Evolutionary conservation across 2,888 invertebrate species (phyloP), one percentile per base, ranked within the genome.

Genomic region (Mimas tiliae): DNA sequence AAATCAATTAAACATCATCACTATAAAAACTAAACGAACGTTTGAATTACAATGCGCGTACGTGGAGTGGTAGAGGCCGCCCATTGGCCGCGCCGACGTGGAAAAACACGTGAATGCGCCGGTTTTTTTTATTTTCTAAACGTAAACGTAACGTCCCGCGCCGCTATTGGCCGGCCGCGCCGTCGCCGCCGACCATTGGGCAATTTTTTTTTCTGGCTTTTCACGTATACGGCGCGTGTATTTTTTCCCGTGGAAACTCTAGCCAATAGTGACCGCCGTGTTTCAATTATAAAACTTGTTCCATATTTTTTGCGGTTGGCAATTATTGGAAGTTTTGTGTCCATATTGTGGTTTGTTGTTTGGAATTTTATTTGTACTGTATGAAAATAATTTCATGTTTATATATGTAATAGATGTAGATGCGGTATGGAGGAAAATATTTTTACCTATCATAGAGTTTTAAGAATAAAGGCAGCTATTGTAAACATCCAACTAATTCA

Each of bases 211-310:
- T 86, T 86, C 73, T 82, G 84, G 83, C 89, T 92, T 93, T 92
- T 88, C 90, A 91, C 92, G 90, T 90, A 87, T 85, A 88, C 86
- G 89, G 87, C 80, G 74, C 71, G 81, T 81, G 80, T 75, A 80
- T 90, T 93, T 89, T 90, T 92, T 88, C 88, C 84, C 82, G 81
- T 82, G 88, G 86, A 91, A 88, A 88, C 83, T 76, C 78, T 81
- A 79, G 78, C 93, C 92, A 93, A 93, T 93, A 85, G 91, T 80
- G 81, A 81, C 81, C 76, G 73, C 73, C 81, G 85, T 85, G 88
- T 88, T 90, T 89, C 91, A 92, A 93, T 92, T 92, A 87, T 88
- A 87, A 86, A 87, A 88, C 85, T 89, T 82, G 80, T 80, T 76
- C 67, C 76, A 71, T 72, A 76, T 77, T 83, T 83, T 84, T 83